A percentile compares a stretch with the other conserved stretches of the same genome.
These are phyloP conservation scores for Plebejus argus DNA, from an alignment of 2,888 invertebrate species.

Conservation along the genomic window DNA sequence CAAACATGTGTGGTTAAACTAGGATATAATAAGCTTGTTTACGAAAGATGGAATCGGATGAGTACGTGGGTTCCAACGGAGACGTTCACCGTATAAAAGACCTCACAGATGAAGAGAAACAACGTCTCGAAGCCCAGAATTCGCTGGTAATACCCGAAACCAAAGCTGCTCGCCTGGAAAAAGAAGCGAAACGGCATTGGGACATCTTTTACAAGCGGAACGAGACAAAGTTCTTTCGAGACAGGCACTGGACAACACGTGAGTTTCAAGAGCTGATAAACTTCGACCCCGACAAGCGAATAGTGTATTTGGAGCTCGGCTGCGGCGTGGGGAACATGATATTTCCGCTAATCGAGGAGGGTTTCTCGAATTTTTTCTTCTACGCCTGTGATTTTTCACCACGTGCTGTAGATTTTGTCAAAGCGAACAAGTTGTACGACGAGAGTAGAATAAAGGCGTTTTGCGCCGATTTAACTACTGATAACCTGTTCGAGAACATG, in stretches of 20 bases:
- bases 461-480: conserved; percentile 90
- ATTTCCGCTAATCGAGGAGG: conserved; percentile 93
- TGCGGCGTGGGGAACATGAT: conserved; percentile 99
- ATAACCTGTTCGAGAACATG: conserved; percentile 82
- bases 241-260: conserved; percentile 97
- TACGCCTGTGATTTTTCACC: conserved; percentile 97
- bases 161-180: conserved; percentile 89
- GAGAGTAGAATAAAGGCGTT: conserved; percentile 86
- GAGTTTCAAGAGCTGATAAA: conserved; percentile 93
- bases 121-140: conserved; percentile 85
- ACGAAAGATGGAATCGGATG: conserved; percentile 67
- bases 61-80: conserved; percentile 49
- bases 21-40: not conserved
- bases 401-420: conserved; percentile 93
- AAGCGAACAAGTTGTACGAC: conserved; percentile 84
- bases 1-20: not conserved
- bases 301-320: conserved; percentile 90
- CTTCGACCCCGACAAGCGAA: conserved; percentile 76
- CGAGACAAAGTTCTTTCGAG: conserved; percentile 95
- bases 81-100: conserved; percentile 71
- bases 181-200: conserved; percentile 94
- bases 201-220: conserved; percentile 98
- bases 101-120: conserved; percentile 82
- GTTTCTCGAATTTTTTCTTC: conserved; percentile 82
- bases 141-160: conserved; percentile 79